Base-by-base conservation (phyloP, 1,140 invertebrate species). In the Diprion similis region DNA sequence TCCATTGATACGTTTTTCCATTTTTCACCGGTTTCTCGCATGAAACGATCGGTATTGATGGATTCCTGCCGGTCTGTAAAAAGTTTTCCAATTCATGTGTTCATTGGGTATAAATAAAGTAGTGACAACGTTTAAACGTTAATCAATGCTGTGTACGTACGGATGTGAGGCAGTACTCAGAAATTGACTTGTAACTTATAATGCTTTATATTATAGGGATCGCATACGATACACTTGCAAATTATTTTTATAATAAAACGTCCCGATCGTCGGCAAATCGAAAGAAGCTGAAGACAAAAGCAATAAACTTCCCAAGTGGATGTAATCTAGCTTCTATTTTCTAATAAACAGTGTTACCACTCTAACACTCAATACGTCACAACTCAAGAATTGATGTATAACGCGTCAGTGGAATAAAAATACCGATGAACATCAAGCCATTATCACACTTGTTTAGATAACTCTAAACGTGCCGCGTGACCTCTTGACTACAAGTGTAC, bases 1-100 rank as follows among this genome's bases (percentile, higher is more conserved):
- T 98, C 96, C 86, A 95, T 95, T 3, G 96, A 95, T 1, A 98
- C 92, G 78, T 92, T 92, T 83, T 95, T 95, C 97, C 97, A 98
- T 69, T 94, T 92, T 71, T 96, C 95, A 37, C 92, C 93, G 17
- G 94, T 94, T 65, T 98, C 95, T 75, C 92, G 91, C 87, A 98
- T 92, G 82, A 98, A 98, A 72, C 92, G 90, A 82, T 96, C 95
- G 73, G 97, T 93, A 71, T 93, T 92, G 46, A 91, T 86, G 67
- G 90, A 90, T 87, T 98, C 96, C 78, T 93, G 91, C 79, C 91
- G 89, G 84, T 92, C 93, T 93, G 78, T 76, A 84, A 80, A 59
- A 72, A 78, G 73, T 75, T 67, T 66, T 72, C 66, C 68, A 78
- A 70, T 59, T 51, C 46, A 6, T 37, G 6, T 3, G 24, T 59